These are phyloP conservation scores for Bergia sp. DNA, from an alignment of 92 coral and sea anemone genomes.

Conservation along the genomic window DNA sequence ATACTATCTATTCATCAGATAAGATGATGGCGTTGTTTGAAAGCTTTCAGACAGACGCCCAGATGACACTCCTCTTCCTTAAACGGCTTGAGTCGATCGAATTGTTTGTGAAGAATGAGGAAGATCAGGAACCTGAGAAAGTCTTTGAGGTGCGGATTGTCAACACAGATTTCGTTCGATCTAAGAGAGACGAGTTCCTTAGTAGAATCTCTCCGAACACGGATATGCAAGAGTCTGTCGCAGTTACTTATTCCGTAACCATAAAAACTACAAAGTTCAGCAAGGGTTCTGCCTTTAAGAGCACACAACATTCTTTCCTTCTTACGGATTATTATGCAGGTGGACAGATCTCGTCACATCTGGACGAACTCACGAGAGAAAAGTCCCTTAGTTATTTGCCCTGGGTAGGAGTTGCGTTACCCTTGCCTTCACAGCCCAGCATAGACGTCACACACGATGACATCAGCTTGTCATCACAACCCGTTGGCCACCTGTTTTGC, in stretches of 20 bases:
- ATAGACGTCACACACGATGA: neutral
- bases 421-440: conserved; percentile 46
- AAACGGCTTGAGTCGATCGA: conserved; percentile 70
- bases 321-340: conserved; percentile 69
- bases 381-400: conserved; percentile 74
- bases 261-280: conserved; percentile 48
- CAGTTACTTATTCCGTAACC: conserved; percentile 52
- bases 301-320: conserved; percentile 45
- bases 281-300: neutral
- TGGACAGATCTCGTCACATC: conserved; percentile 43
- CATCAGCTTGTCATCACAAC: neutral
- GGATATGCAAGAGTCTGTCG: neutral
- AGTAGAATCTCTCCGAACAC: conserved; percentile 35
- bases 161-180: conserved; percentile 58
- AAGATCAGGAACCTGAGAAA: conserved; percentile 32
- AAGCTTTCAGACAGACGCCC: conserved; percentile 70
- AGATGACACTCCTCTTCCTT: conserved; percentile 69
- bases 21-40: conserved; percentile 65
- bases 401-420: conserved; percentile 85
- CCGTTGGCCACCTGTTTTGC: conserved; percentile 76
- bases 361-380: conserved; percentile 52
- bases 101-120: conserved; percentile 55
- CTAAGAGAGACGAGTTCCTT: conserved; percentile 62
- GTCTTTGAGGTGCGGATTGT: conserved; percentile 75
- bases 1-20: conserved; percentile 68